Conservation (phyloP, 2,888 invertebrate genomes). For the Nysson spinosus region DNA sequence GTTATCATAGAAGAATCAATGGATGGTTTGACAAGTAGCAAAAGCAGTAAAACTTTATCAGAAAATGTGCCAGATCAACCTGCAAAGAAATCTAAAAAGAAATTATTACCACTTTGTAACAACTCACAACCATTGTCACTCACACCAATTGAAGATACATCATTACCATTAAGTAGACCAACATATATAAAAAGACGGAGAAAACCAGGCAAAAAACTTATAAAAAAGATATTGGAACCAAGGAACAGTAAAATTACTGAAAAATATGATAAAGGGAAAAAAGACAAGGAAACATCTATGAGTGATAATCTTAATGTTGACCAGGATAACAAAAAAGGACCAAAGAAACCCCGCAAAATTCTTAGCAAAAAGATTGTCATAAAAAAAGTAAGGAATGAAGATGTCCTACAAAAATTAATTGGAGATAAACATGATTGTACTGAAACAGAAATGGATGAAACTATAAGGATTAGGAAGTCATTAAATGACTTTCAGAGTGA, state of each 20-base stretch:
- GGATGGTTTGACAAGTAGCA: constrained; percentile 15
- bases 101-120: constrained; percentile 59
- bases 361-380: constrained; percentile 70
- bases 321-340: constrained; percentile 5
- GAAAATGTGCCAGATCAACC: constrained; percentile 9
- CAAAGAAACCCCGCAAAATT: constrained; percentile 59
- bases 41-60: constrained; percentile 7
- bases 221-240: constrained; percentile 11
- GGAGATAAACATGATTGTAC: constrained; percentile 23
- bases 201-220: constrained; percentile 31
- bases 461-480: constrained; percentile 51
- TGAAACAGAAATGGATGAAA: constrained; percentile 15
- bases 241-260: not conserved
- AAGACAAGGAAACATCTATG: not conserved
- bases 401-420: constrained; percentile 51
- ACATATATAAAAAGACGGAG: constrained; percentile 24
- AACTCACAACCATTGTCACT: constrained; percentile 60
- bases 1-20: constrained; percentile 50
- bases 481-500: constrained; percentile 63
- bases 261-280: not conserved
- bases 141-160: constrained; percentile 54
- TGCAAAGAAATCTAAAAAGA: constrained; percentile 47
- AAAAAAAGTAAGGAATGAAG: constrained; percentile 59
- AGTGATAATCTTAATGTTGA: constrained; percentile 14
- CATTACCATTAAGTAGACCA: constrained; percentile 11